phyloP scores from a whole-genome alignment of 2,113 vertebrate genomes.

The Otocyon megalotis region DNA sequence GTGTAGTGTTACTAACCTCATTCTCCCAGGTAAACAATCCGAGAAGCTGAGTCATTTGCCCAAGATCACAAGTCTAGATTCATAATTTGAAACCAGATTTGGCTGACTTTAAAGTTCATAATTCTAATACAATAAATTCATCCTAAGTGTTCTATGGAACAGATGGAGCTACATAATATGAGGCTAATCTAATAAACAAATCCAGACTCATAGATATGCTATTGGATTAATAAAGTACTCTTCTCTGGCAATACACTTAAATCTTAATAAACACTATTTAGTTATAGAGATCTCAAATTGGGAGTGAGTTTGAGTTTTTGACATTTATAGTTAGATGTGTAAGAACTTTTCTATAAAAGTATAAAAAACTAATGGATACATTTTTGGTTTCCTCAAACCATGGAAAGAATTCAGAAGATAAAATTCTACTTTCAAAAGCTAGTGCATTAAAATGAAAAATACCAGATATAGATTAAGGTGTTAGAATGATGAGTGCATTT shows the following conservation, averaged over 20 bases:
- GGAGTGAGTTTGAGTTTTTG: not conserved
- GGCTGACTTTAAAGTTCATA: not conserved
- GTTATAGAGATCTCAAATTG: not conserved
- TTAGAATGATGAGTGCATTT: not conserved
- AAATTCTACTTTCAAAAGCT: constrained; percentile 50
- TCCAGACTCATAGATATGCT: not conserved
- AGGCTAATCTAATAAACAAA: not conserved
- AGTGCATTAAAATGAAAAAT: not conserved
- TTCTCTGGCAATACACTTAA: not conserved
- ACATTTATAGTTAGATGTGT: not conserved
- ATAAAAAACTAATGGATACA: not conserved
- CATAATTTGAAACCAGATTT: not conserved
- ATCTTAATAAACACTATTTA: not conserved
- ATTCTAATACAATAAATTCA: not conserved
- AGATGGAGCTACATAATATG: not conserved
- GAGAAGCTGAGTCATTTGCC: not conserved
- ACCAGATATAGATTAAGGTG: not conserved
- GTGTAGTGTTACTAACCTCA: not conserved
- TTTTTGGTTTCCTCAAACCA: not conserved
- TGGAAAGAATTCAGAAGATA: not conserved
- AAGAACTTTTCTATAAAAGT: not conserved
- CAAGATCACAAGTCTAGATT: not conserved
- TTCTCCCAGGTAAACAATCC: not conserved
- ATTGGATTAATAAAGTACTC: not conserved
- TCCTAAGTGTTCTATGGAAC: not conserved